Percentiles rank a stretch among this genome's conserved stretches.
Conservation (phyloP, 2,113 vertebrate species). For the Sebastes fasciatus region DNA sequence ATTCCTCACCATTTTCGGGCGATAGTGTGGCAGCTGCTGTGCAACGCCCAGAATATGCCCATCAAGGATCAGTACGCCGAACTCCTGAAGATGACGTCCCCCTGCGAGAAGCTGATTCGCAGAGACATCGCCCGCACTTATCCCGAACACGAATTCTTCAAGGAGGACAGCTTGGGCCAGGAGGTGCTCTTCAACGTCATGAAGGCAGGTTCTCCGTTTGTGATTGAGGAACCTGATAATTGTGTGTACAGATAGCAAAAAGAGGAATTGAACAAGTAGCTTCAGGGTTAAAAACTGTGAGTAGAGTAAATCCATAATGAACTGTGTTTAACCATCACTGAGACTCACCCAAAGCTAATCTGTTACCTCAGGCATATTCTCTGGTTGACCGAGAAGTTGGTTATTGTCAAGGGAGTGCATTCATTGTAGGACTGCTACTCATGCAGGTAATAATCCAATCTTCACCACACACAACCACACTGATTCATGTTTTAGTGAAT, state of each 20-base stretch:
- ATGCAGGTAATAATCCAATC: conserved; percentile 91
- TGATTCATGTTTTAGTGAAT: not conserved
- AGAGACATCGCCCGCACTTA: conserved; percentile 98
- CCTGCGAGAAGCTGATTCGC: conserved; percentile 97
- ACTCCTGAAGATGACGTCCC: conserved; percentile 98
- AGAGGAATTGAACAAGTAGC: not conserved
- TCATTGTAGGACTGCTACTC: conserved; percentile 97
- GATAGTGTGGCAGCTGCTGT: conserved; percentile 98
- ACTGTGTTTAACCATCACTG: not conserved
- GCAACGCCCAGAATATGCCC: conserved; percentile 95
- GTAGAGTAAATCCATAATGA: not conserved
- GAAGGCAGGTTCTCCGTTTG: conserved; percentile 87
- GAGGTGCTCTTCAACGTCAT: conserved; percentile 99
- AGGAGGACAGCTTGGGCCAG: conserved; percentile 97
- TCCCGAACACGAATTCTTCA: conserved; percentile 99
- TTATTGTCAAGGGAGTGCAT: conserved; percentile 98
- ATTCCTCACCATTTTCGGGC: conserved; percentile 98
- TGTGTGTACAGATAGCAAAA: conserved; percentile 3
- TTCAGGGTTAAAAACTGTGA: not conserved
- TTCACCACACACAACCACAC: conserved; percentile 13
- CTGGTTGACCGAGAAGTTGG: conserved; percentile 98
- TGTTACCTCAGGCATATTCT: conserved; percentile 92
- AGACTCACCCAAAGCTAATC: conserved; percentile 41
- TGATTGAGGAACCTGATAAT: conserved; percentile 15
- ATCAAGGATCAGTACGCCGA: conserved; percentile 99